Conservation (phyloP, 2,113 vertebrate species). For the Mormyrus iriodes region DNA sequence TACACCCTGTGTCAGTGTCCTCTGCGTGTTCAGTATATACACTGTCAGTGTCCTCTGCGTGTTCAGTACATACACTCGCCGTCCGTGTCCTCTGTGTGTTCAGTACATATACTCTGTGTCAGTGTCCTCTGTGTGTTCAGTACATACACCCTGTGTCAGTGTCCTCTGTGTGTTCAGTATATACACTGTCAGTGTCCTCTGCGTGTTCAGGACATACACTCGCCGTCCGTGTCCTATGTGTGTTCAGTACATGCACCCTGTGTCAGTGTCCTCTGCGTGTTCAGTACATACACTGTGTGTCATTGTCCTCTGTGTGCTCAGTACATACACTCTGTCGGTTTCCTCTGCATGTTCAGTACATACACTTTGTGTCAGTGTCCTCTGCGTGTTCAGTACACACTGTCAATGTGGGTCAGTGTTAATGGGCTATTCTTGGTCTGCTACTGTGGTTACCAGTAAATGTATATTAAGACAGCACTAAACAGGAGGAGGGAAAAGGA, state of each 20-base stretch:
- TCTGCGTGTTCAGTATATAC: neutral
- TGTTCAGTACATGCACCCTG: too few relatives aligned
- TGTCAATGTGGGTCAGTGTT: constrained; percentile 3
- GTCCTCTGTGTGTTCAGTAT: neutral
- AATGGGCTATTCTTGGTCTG: neutral
- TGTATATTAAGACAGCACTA: neutral
- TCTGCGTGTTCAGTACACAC: constrained; percentile 1
- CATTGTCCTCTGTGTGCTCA: too few relatives aligned
- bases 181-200: too few relatives aligned
- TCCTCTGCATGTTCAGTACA: neutral
- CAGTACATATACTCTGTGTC: neutral
- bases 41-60: neutral
- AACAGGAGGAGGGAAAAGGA: constrained; percentile 12
- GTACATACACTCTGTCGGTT: neutral
- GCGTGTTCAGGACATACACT: too few relatives aligned
- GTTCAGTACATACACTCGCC: neutral
- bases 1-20: neutral
- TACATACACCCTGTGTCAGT: neutral
- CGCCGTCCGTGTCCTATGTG: too few relatives aligned
- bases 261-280: too few relatives aligned
- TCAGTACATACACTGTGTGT: too few relatives aligned
- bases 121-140: neutral
- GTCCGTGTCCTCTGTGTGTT: neutral
- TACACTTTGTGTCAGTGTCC: neutral
- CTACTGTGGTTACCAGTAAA: neutral